Percentiles rank a stretch among this genome's conserved stretches.
Conservation (phyloP, 1,140 invertebrate species). For the Sarcophaga peregrina region DNA sequence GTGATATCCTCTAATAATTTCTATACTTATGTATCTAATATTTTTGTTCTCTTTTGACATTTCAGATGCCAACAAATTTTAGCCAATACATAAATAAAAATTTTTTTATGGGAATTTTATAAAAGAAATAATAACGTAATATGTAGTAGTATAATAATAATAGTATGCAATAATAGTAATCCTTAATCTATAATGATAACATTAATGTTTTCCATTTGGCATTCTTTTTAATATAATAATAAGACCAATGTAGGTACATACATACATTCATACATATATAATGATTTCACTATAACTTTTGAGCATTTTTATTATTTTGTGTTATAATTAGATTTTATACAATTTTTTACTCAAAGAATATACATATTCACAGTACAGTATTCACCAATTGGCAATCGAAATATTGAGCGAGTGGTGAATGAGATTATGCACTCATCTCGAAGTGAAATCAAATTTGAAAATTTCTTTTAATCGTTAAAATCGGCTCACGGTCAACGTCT, state of each 20-base stretch:
- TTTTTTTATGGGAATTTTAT: not conserved
- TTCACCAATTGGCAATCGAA: not conserved
- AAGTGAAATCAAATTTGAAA: constrained; percentile 17
- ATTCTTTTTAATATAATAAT: too few species aligned
- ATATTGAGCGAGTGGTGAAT: not conserved
- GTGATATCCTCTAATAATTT: too few species aligned
- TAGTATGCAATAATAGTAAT: too few species aligned
- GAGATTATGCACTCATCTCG: not conserved
- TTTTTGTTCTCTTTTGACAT: not conserved
- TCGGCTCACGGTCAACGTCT: constrained; percentile 59
- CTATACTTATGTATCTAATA: not conserved
- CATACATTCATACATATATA: too few species aligned
- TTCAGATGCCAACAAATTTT: not conserved
- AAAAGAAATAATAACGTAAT: too few species aligned
- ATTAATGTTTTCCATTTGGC: too few species aligned
- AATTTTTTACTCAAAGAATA: constrained; percentile 9
- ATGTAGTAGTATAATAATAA: too few species aligned
- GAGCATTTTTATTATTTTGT: too few species aligned
- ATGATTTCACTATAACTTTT: too few species aligned
- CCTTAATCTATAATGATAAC: too few species aligned
- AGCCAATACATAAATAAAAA: not conserved
- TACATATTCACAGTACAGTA: not conserved
- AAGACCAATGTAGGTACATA: too few species aligned
- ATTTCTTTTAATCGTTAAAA: constrained; percentile 53
- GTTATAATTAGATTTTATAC: constrained; percentile 23